A percentile compares a stretch with the other conserved stretches of the same genome.
Evolutionary conservation across 2,113 vertebrate genomes (phyloP).

Genomic region (Sphaerodactylus townsendi): DNA sequence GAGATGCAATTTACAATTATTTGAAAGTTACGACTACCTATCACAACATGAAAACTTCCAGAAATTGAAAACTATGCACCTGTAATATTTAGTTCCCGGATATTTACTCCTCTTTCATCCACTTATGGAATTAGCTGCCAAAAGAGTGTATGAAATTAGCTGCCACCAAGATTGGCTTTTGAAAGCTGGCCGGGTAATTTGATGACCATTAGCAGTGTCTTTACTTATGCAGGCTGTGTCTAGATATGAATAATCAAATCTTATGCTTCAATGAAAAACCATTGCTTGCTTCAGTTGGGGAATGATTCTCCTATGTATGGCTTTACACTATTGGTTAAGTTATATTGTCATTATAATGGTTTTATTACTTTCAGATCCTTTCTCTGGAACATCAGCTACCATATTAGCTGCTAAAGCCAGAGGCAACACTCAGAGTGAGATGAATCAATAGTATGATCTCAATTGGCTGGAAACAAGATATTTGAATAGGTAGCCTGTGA

Average conservation of each 20-base stretch:
- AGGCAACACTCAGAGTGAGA: not conserved
- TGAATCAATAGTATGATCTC: not conserved
- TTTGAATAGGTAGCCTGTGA: not conserved
- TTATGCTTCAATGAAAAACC: conserved; percentile 61
- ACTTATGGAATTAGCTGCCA: not conserved
- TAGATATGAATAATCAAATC: conserved; percentile 70
- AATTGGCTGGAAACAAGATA: not conserved
- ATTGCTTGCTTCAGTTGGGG: conserved; percentile 39
- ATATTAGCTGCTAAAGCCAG: not conserved
- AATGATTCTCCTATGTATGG: conserved; percentile 34
- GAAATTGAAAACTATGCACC: not conserved
- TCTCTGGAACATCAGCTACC: conserved; percentile 5
- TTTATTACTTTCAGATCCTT: conserved; percentile 29
- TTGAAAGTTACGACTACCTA: no score
- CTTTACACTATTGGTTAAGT: not conserved
- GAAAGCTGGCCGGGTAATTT: conserved; percentile 55
- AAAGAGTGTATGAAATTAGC: not conserved
- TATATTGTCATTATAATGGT: not conserved
- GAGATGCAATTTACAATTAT: no score
- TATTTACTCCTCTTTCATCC: not conserved
- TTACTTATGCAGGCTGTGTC: conserved; percentile 37
- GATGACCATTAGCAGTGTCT: conserved; percentile 57
- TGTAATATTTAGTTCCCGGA: not conserved
- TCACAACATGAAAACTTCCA: not conserved
- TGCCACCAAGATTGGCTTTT: accelerated